Evolutionary conservation across 2,888 invertebrate genomes (phyloP), one percentile per base, ranked within the genome.

Genomic region (Synergus laeviventris): DNA sequence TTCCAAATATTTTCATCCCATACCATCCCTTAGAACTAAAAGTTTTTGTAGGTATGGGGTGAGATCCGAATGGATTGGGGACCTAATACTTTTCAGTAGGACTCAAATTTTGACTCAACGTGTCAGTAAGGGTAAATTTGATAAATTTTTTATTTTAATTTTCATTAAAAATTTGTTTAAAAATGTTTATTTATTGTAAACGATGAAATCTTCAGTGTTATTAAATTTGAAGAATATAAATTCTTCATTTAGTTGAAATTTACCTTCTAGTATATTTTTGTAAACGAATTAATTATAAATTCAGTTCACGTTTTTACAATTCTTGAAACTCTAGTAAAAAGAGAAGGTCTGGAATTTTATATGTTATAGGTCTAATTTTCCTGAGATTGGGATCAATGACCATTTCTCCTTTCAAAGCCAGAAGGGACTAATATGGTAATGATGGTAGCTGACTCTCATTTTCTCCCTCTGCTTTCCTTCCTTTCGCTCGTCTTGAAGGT

Each of bases 401-500:
- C 45, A 66, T 21, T 66, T 45, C 16, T 66, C 39, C 42, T 24
- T 24, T 39, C 8, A 64, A 16, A 18, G 66, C 7, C 7, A 66
- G 64, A 42, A 42, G 66, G 24, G 24, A 66, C 24, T 64, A n/a
- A n/a, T n/a, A 21, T 66, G 66, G 24, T 45, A 66, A 45, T 66
- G 24, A 66, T 45, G 42, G n/a, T 1, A 24, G 24, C 21, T 45
- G 42, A 66, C 64, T 66, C 42, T 42, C 24, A 1, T 66, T 66
- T 66, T 39, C 36, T 12, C 16, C 36, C 16, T 9, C 62, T 18
- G 38, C 16, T 38, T n/a, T 62, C 16, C 18, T 45, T 3, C 5
- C 62, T 36, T 61, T 45, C 14, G 21, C 18, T 64, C 24, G 8
- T 12, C 14, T 66, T 66, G 24, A 66, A 66, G 66, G 45, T 16